A percentile compares a stretch with the other conserved stretches of the same genome.
phyloP scores from a whole-genome alignment of 2,888 invertebrate species.

The Sepioteuthis lessoniana region DNA sequence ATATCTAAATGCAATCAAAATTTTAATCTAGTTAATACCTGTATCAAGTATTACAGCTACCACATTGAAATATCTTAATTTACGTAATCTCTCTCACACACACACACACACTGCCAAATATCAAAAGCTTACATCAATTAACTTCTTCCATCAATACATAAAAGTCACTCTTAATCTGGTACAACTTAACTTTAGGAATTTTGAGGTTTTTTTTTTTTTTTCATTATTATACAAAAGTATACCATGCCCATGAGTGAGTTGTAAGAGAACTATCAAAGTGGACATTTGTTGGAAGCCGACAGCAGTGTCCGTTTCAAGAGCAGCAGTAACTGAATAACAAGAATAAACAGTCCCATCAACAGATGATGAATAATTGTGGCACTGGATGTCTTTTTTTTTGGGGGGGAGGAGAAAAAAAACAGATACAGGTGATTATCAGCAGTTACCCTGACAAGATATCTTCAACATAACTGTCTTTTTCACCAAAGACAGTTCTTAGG shows the following conservation, averaged over 20 bases:
- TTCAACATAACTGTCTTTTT: background rate
- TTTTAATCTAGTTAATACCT: no score
- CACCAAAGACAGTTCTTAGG: background rate
- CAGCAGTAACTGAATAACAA: background rate
- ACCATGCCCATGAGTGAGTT: background rate
- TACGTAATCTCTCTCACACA: no score
- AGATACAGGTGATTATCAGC: background rate
- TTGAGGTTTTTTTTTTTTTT: background rate
- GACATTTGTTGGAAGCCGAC: background rate
- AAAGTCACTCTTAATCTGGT: no score
- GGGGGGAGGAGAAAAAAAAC: background rate
- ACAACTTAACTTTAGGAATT: no score
- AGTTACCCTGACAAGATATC: slow-evolving; percentile 35
- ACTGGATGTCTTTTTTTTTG: background rate
- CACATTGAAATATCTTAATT: no score
- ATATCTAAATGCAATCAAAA: no score
- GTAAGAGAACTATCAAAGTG: no score
- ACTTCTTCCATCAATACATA: background rate
- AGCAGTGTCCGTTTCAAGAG: background rate
- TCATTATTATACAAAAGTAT: background rate
- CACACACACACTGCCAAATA: background rate
- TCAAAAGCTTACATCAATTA: background rate
- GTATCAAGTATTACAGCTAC: no score
- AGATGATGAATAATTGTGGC: background rate
- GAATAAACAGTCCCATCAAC: background rate